Base-by-base conservation (phyloP, 1,140 invertebrate genomes). In the Thaumatotibia leucotreta region DNA sequence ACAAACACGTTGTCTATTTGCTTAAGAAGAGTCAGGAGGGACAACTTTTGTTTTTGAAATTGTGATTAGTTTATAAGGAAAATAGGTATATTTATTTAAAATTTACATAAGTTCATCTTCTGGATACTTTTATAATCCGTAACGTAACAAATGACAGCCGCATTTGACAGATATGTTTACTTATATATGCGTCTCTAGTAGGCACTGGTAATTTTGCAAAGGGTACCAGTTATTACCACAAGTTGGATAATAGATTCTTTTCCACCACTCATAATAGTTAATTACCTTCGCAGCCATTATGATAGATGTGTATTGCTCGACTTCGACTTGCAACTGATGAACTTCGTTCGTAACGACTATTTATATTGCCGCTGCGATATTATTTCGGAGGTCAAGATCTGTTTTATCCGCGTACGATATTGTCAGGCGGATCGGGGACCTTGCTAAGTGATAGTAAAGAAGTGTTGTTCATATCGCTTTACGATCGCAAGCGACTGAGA, bases 241-340 rank as follows among this genome's bases (percentile, higher is more conserved):
- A n/a, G n/a, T n/a, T n/a, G n/a, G n/a, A n/a, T 14, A 39, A 39
- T 14, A 39, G 2, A 17, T n/a, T 32, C 10, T 35, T 9, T 39
- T 20, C 5, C 0, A 39, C 3, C n/a, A 39, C 2, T 14, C n/a
- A 17, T 11, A 1, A 45, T 20, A 20, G 20, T 45, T 29, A 32
- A 32, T 49, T 58, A 58, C 52, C 52, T 58, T 58, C 52, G 52
- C 52, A 58, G 52, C 52, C 52, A 58, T 58, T 27, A n/a, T 58
- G 52, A 58, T 58, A 58, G 52, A 20, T 58, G 23, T 58, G 52
- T 58, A 27, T 58, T 58, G 52, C 52, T 58, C 52, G 52, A 58
- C 52, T 58, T 58, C 52, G 52, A 29, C 24, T 58, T 58, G 52
- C 52, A 58, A 58, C 52, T 58, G 24, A 58, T 58, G n/a, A 31